Evolutionary conservation across 2,113 vertebrate species (phyloP).

Genomic region (Miniopterus natalensis): DNA sequence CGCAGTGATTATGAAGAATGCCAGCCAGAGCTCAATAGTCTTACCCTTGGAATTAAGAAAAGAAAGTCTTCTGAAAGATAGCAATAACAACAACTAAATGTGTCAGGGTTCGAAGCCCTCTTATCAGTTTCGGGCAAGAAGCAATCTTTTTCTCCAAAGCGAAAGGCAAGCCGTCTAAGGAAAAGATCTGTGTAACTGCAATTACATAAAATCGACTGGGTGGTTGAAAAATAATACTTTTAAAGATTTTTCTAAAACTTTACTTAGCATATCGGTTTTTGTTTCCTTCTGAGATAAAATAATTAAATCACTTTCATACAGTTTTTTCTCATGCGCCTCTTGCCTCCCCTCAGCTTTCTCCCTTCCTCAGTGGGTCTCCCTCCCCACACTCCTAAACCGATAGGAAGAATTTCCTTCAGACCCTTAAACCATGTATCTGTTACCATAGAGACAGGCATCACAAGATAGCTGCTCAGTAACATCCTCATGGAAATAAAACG

Average conservation of each 20-base stretch:
- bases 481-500: conserved; percentile 76
- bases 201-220: conserved; percentile 50
- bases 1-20: conserved; percentile 59
- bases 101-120: conserved; percentile 22
- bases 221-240: conserved; percentile 55
- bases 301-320: conserved; percentile 57
- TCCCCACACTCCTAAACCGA: conserved; percentile 73
- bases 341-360: conserved; percentile 45
- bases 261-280: conserved; percentile 7
- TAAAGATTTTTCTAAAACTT: not conserved
- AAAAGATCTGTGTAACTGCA: conserved; percentile 37
- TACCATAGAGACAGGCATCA: conserved; percentile 81
- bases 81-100: conserved; percentile 72
- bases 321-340: conserved; percentile 27
- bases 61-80: conserved; percentile 65
- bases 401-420: conserved; percentile 75
- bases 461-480: conserved; percentile 72
- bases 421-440: conserved; percentile 75
- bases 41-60: conserved; percentile 62
- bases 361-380: conserved; percentile 47
- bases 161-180: conserved; percentile 61
- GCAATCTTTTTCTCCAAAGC: conserved; percentile 46
- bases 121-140: conserved; percentile 68
- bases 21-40: conserved; percentile 47
- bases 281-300: conserved; percentile 51